Evolutionary conservation across 2,797 vertebrate species (phyloP).

Genomic region (Anolis apletophallus): DNA sequence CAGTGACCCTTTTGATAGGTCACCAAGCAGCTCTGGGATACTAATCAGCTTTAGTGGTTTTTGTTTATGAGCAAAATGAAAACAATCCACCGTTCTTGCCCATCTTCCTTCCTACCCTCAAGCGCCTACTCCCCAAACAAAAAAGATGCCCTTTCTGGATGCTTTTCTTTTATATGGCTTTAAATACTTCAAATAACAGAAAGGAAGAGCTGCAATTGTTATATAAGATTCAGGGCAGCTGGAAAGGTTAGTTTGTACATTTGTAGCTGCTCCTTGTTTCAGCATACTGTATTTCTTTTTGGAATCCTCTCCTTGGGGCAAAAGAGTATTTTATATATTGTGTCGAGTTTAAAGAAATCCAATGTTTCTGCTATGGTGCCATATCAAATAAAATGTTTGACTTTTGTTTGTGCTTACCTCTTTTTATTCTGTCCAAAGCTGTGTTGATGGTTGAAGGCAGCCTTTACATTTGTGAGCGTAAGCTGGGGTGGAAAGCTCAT

Average conservation of each 20-base stretch:
- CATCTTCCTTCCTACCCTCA: too few species aligned
- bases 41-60: not conserved
- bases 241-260: not conserved
- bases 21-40: not conserved
- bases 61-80: not conserved
- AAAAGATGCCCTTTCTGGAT: not conserved
- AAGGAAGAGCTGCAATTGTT: not conserved
- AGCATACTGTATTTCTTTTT: not conserved
- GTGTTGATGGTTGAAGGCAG: not conserved
- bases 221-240: not conserved
- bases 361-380: not conserved
- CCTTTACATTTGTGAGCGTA: not conserved
- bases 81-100: too few species aligned
- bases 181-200: not conserved
- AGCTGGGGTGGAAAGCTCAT: not conserved
- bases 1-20: not conserved
- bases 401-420: not conserved
- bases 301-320: not conserved
- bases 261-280: not conserved
- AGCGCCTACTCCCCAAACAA: not conserved
- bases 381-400: constrained; percentile 27
- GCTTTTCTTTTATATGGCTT: constrained; percentile 21
- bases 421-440: not conserved
- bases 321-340: not conserved
- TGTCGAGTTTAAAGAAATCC: not conserved